Percentiles rank a stretch among this genome's conserved stretches.
phyloP scores from a whole-genome alignment of 2,888 invertebrate genomes.

The Stenichneumon culpator region DNA sequence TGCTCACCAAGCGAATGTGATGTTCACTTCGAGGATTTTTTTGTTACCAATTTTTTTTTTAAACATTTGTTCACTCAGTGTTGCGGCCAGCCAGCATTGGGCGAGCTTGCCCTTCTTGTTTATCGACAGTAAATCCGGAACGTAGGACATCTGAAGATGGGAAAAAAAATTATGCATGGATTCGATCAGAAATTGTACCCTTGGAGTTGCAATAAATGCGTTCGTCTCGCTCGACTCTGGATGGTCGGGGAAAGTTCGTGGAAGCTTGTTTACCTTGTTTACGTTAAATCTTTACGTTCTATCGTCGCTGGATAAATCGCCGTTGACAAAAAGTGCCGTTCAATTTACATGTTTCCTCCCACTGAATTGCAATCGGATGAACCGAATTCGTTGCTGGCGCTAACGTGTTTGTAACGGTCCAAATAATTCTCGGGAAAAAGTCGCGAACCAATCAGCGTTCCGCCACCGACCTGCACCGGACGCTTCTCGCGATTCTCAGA shows the following conservation, averaged over 20 bases:
- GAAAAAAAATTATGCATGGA: background rate
- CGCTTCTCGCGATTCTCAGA: too few relatives aligned
- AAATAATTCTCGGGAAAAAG: too few relatives aligned
- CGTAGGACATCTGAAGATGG: constrained; percentile 69
- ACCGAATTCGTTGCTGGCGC: too few relatives aligned
- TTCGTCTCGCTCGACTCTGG: background rate
- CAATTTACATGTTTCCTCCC: background rate
- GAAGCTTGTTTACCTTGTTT: background rate
- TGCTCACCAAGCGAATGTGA: constrained; percentile 66
- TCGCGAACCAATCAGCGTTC: too few relatives aligned
- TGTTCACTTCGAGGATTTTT: constrained; percentile 53
- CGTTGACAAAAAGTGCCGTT: background rate
- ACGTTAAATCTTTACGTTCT: background rate
- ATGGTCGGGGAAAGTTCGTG: background rate
- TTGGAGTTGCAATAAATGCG: background rate
- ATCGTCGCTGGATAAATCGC: background rate
- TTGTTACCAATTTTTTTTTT: constrained; percentile 42
- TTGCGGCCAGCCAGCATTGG: constrained; percentile 74
- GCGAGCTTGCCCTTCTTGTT: constrained; percentile 66
- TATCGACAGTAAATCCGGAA: constrained; percentile 65
- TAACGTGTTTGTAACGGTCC: too few relatives aligned
- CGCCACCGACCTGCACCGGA: too few relatives aligned
- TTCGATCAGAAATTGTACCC: background rate
- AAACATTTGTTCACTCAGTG: constrained; percentile 65
- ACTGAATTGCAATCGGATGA: too few relatives aligned